Evolutionary conservation across 2,797 vertebrate genomes (phyloP).

Genomic region (Enteromius mattozi): DNA sequence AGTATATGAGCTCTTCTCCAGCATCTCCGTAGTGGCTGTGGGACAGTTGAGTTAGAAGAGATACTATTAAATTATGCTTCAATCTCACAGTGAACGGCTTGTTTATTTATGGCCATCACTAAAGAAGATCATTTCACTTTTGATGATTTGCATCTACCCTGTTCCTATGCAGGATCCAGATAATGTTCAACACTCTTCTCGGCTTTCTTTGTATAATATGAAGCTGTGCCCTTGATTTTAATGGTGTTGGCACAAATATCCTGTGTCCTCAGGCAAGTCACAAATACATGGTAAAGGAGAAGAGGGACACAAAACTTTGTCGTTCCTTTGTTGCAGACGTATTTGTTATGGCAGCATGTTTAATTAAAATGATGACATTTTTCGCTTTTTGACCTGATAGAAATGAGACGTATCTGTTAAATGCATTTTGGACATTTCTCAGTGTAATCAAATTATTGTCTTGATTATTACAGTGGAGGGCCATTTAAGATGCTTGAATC

Average conservation of each 20-base stretch:
- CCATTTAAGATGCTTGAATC: background rate
- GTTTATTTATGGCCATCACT: constrained; percentile 68
- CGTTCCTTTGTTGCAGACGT: background rate
- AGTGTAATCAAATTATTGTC: background rate
- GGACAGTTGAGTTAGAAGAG: constrained; percentile 46
- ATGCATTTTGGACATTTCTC: background rate
- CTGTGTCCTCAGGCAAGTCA: constrained; percentile 13
- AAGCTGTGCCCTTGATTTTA: constrained; percentile 51
- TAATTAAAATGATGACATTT: background rate
- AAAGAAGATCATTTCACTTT: constrained; percentile 61
- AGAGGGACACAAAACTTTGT: constrained; percentile 16
- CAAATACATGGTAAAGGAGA: constrained; percentile 22
- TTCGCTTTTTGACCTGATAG: background rate
- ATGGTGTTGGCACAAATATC: constrained; percentile 30
- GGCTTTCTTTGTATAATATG: constrained; percentile 36
- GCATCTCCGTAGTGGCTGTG: constrained; percentile 14
- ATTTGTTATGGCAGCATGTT: background rate
- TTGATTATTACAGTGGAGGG: background rate
- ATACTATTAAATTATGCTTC: constrained; percentile 66
- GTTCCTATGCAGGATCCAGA: constrained; percentile 44
- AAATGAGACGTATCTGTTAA: background rate
- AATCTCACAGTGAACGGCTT: constrained; percentile 61
- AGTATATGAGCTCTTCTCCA: constrained; percentile 25
- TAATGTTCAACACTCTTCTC: constrained; percentile 43
- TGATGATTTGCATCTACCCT: constrained; percentile 68